Conservation (phyloP, 2,113 vertebrate genomes). For the Prinia subflava region DNA sequence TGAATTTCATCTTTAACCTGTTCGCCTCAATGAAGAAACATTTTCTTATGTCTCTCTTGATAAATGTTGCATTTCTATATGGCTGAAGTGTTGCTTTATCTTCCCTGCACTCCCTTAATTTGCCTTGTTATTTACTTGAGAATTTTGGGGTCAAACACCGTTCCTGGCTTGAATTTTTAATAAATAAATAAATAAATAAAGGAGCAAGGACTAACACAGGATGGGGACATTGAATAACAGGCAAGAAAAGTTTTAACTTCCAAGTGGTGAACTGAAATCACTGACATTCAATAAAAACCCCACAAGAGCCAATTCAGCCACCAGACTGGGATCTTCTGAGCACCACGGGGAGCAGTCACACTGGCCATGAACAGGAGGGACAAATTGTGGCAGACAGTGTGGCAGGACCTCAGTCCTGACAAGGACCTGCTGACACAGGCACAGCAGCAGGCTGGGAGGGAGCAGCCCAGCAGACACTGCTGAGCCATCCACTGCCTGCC, state of each 20-base stretch:
- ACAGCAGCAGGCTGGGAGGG: too few relatives aligned
- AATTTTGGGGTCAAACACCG: background rate
- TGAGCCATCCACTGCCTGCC: background rate
- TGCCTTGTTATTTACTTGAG: background rate
- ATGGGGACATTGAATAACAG: background rate
- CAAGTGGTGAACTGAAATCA: background rate
- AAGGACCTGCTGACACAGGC: background rate
- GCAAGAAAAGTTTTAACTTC: background rate
- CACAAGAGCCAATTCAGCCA: background rate
- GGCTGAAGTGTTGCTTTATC: background rate
- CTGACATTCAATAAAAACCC: background rate
- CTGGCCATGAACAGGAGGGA: background rate
- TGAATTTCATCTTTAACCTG: background rate
- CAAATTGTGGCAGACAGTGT: background rate
- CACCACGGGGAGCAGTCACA: accelerated
- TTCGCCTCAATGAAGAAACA: background rate
- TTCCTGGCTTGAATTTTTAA: background rate
- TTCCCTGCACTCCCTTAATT: background rate
- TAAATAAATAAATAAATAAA: background rate
- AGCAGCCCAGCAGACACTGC: background rate
- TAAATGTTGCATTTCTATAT: background rate
- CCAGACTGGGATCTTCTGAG: background rate
- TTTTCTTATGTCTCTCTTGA: background rate
- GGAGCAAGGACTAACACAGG: background rate
- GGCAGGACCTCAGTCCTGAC: background rate